Evolutionary conservation across 2,888 invertebrate genomes (phyloP), one percentile per base, ranked within the genome.

Genomic region (Ophioninae sp.): DNA sequence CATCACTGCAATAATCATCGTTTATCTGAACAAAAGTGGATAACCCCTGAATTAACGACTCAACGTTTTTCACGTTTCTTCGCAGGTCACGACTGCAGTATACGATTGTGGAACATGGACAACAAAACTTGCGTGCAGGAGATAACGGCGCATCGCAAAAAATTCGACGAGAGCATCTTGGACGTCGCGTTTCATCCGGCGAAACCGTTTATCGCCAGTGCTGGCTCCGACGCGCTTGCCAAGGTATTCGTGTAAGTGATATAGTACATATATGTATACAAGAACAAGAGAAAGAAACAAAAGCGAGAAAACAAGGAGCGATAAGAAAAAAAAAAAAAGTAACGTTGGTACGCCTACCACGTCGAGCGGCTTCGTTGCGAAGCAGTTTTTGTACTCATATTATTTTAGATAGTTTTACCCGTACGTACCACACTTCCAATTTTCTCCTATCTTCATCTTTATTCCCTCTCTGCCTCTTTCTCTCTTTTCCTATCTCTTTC

Each of bases 181-280:
- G 98, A 99, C 93, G 99, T 99, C 88, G 99, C 99, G 91, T 99
- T 99, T 96, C 99, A 99, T 95, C 99, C 99, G 90, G 96, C 98
- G 89, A 97, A 98, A 94, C 99, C 99, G 88, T 98, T 98, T 94
- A 99, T 99, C 93, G 99, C 99, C 88, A 99, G 98, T 94, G 99
- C 99, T 87, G 99, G 99, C 90, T 99, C 99, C 88, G 99, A 99
- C 94, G 98, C 98, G 83, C 95, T 99, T 92, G 99, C 99, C 92
- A 99, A 99, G 95, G 99, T 99, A 93, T 99, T 99, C 95, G 98
- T 98, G 93, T 98, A 90, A 93, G 87, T 85, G 82, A 85, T 87
- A 85, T 67, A 79, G 63, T 69, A 81, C 87, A 87, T 85, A 87
- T 86, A 86, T 87, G 87, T 88, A 87, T 23, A 72, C 23, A 58